These are phyloP conservation scores for Psilanteris sp. DNA, from an alignment of 1,140 invertebrate species.

Conservation along the genomic window DNA sequence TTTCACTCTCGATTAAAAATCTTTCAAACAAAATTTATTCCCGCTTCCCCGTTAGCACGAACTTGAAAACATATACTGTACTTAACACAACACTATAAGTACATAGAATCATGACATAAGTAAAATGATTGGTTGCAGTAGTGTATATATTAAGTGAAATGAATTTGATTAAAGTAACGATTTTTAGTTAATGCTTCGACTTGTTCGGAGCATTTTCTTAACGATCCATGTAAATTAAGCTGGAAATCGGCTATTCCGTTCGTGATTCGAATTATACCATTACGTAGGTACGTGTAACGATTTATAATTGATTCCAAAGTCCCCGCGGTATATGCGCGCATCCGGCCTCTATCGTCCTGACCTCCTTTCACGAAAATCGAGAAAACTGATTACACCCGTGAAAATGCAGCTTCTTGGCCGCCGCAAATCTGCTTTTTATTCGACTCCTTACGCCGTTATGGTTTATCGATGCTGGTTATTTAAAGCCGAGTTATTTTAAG, in stretches of 20 bases:
- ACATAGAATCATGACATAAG: too few relatives aligned
- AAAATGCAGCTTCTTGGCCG: slow-evolving; percentile 45
- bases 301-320: slow-evolving; percentile 64
- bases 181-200: slow-evolving; percentile 58
- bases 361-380: slow-evolving; percentile 51
- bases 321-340: slow-evolving; percentile 49
- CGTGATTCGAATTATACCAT: slow-evolving; percentile 62
- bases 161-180: slow-evolving; percentile 47
- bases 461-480: slow-evolving; percentile 56
- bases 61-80: too few relatives aligned
- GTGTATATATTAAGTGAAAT: slow-evolving; percentile 47
- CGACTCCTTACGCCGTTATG: slow-evolving; percentile 46
- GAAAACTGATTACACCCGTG: slow-evolving; percentile 55
- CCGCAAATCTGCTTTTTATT: slow-evolving; percentile 47
- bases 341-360: slow-evolving; percentile 48
- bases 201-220: slow-evolving; percentile 46
- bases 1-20: too few relatives aligned
- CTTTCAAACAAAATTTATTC: too few relatives aligned
- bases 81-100: too few relatives aligned
- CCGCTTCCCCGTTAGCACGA: too few relatives aligned
- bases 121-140: too few relatives aligned
- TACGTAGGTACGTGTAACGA: slow-evolving; percentile 61
- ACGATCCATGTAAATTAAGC: slow-evolving; percentile 61
- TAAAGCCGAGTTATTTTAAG: slow-evolving; percentile 41
- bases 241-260: slow-evolving; percentile 53